Evolutionary conservation across 2,888 invertebrate species (phyloP), one percentile per base, ranked within the genome.

Genomic region (Hydrotaea cyrtoneurina): DNA sequence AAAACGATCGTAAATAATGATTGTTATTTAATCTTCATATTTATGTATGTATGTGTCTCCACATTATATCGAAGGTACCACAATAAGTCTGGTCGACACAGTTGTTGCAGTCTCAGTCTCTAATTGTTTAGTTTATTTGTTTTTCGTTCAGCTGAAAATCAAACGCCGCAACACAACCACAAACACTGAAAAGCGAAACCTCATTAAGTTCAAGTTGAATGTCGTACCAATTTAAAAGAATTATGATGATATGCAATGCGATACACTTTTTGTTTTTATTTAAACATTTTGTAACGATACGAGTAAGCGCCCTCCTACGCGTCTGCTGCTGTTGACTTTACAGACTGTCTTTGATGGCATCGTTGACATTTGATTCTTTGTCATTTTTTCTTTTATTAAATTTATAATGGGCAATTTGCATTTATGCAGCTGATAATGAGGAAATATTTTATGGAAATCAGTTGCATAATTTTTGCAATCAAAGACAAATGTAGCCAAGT

Each of bases 141-240:
- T 53, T 69, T 69, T 66, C 39, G 36, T 21, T 39, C 17, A 53
- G 19, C 75, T 36, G 36, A 72, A 75, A 83, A 76, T 21, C 55
- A 66, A 10, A n/a, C 50, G n/a, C n/a, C 1, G n/a, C 15, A 53
- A 77, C 43, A 11, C 21, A 69, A 69, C 43, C 43, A 2, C 46
- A 46, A 46, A 23, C 17, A 1, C 69, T 69, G 43, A 46, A 69
- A 62, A 69, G n/a, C 78, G 46, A 74, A 71, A 74, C 19, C 85
- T 77, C 80, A 86, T 89, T 85, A 89, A 89, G 90, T 90, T 90
- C 90, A 90, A 90, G 90, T 90, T 90, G 89, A 90, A 90, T 89
- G 90, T 87, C 90, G 64, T 85, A 79, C 57, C 88, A 80, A 83
- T 80, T 79, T 73, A 78, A 78, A 83, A 57, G 31, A 85, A 78